A percentile compares a stretch with the other conserved stretches of the same genome.
phyloP scores from a whole-genome alignment of 2,888 invertebrate genomes.

The Lamellibrachia columna region DNA sequence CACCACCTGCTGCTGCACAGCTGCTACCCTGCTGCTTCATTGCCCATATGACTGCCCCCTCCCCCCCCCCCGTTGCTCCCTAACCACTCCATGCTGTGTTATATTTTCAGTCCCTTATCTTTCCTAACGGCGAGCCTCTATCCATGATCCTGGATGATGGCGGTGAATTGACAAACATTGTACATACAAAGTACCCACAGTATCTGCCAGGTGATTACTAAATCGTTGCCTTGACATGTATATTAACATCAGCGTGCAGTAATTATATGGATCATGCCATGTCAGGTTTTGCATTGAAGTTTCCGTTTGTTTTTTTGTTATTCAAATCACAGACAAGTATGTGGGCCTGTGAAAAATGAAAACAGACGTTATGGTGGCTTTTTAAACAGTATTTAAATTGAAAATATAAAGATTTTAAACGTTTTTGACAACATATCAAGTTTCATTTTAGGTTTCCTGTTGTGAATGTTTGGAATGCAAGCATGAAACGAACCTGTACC shows the following conservation, averaged over 20 bases:
- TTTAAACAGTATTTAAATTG: neutral
- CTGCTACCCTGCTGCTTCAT: too few relatives aligned
- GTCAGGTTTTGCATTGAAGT: neutral
- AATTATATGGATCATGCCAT: too few relatives aligned
- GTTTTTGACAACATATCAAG: too few relatives aligned
- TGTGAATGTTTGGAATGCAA: too few relatives aligned
- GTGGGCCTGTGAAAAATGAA: too few relatives aligned
- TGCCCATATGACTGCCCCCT: neutral
- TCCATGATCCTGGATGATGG: conserved; percentile 99
- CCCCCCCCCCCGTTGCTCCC: neutral
- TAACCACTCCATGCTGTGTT: conserved; percentile 26
- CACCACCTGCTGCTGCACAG: too few relatives aligned
- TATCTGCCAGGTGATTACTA: conserved; percentile 34
- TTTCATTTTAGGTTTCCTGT: too few relatives aligned
- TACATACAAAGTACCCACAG: conserved; percentile 87
- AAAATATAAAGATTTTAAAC: too few relatives aligned
- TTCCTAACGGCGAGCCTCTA: conserved; percentile 84
- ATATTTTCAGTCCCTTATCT: conserved; percentile 77
- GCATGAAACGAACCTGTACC: too few relatives aligned
- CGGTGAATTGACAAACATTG: conserved; percentile 95
- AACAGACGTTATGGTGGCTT: neutral
- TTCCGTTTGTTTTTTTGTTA: neutral
- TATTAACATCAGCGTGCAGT: too few relatives aligned
- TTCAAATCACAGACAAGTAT: neutral
- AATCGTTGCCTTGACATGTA: neutral